These are phyloP conservation scores for Rhodophaea formosa DNA, from an alignment of 2,888 invertebrate species.

Conservation along the genomic window DNA sequence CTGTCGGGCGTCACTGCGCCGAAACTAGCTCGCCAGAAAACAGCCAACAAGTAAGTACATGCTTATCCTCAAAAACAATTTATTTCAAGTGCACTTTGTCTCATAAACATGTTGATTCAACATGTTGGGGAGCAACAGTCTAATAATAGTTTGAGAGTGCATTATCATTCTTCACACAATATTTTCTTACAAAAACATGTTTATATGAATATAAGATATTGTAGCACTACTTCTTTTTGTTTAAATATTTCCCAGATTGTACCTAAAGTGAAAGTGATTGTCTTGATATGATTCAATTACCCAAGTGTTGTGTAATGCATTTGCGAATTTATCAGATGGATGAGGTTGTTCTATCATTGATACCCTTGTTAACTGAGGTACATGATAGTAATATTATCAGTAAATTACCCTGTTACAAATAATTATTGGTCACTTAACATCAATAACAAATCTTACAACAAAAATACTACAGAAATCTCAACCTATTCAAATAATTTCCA, in stretches of 20 bases:
- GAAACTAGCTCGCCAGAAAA: constrained; percentile 83
- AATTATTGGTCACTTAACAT: background rate
- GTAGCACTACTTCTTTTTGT: background rate
- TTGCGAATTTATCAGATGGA: background rate
- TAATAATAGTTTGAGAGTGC: background rate
- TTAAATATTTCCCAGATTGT: background rate
- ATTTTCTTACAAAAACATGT: background rate
- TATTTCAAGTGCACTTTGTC: background rate
- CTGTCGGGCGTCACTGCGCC: constrained; percentile 96
- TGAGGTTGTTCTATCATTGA: background rate
- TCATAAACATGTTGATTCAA: constrained; percentile 8
- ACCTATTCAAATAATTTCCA: background rate
- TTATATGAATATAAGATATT: background rate
- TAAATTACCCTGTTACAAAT: no score
- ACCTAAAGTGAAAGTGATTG: background rate
- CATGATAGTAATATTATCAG: background rate
- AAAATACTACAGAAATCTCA: background rate
- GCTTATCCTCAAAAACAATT: background rate
- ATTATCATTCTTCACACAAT: background rate
- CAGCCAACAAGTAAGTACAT: constrained; percentile 64
- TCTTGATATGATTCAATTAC: background rate
- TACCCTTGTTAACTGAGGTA: background rate
- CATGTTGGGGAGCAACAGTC: background rate
- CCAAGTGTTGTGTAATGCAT: background rate
- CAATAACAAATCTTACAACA: background rate